Evolutionary conservation across 2,888 invertebrate genomes (phyloP), one percentile per base, ranked within the genome.

Genomic region (Lypha dubia): DNA sequence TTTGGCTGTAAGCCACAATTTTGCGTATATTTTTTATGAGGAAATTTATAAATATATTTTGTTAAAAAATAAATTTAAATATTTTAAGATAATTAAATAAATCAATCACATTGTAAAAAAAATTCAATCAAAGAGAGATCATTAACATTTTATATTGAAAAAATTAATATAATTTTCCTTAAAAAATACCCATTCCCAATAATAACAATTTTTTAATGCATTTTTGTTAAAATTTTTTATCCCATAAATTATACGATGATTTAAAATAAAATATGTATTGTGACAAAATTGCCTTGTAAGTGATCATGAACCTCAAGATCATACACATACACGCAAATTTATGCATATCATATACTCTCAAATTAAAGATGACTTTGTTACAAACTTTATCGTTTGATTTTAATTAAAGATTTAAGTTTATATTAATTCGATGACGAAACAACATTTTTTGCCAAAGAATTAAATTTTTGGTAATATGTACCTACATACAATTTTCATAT

Each of bases 1-100:
- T 38, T 60, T 79, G 79, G 70, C 79, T 46, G 4, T 35, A 56
- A 38, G 70, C 79, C 79, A 76, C 58, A 67, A 67, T 41, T 44
- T 56, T n/a, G 4, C 5, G 28, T 41, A 35, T 65, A 32, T 56
- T 41, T 53, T 22, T 28, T 49, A 49, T 38, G 13, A 62, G 17
- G 3, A 60, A 8, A 38, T 22, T 35, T 38, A 15, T n/a, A 53
- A 20, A 38, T 68, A n/a, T 32, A 28, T 38, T n/a, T 67, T 3
- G 7, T 38, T 35, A 58, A 60, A 46, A 41, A 20, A 5, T 38
- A 32, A 11, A 41, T 44, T 22, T 9, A 11, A 35, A 32, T 44
- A 56, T 22, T 24, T 49, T 35, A 17, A 44, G 17, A 20, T 38
- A 11, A 58, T 41, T 35, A 6, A 35, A 67, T 51, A 70, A 56